Percentiles rank a stretch among this genome's conserved stretches.
phyloP scores from a whole-genome alignment of 2,888 invertebrate genomes.

The Leptopilina syphax region DNA sequence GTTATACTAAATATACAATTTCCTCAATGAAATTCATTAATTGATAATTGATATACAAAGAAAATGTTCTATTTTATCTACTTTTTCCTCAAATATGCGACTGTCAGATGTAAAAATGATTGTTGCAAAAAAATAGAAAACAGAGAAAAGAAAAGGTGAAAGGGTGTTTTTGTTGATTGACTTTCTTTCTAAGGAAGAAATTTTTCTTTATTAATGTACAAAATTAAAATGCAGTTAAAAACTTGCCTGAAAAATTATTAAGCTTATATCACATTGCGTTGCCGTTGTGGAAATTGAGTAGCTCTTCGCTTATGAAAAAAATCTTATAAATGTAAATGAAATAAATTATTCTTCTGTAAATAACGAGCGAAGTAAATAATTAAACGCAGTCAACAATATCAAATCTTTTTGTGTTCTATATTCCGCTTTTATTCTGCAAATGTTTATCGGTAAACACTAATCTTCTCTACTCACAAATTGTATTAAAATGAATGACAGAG shows the following conservation, averaged over 20 bases:
- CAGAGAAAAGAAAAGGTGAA: too few relatives aligned
- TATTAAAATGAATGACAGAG: constrained; percentile 23
- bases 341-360: neutral
- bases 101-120: too few relatives aligned
- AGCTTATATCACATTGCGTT: too few relatives aligned
- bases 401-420: constrained; percentile 3
- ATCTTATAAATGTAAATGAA: too few relatives aligned
- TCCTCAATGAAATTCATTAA: neutral
- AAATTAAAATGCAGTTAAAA: too few relatives aligned
- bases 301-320: neutral
- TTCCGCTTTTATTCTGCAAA: constrained; percentile 9
- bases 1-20: neutral
- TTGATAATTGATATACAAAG: neutral
- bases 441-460: constrained; percentile 33
- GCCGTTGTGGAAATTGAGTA: too few relatives aligned
- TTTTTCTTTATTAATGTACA: too few relatives aligned
- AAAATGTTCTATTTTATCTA: too few relatives aligned
- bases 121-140: too few relatives aligned
- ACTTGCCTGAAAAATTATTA: too few relatives aligned
- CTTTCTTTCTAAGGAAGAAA: neutral
- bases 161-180: too few relatives aligned
- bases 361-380: constrained; percentile 1
- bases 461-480: neutral
- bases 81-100: too few relatives aligned
- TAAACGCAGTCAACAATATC: constrained; percentile 3